A percentile compares a stretch with the other conserved stretches of the same genome.
Evolutionary conservation across 2,113 vertebrate genomes (phyloP).

Genomic region (Grammomys dolichurus): DNA sequence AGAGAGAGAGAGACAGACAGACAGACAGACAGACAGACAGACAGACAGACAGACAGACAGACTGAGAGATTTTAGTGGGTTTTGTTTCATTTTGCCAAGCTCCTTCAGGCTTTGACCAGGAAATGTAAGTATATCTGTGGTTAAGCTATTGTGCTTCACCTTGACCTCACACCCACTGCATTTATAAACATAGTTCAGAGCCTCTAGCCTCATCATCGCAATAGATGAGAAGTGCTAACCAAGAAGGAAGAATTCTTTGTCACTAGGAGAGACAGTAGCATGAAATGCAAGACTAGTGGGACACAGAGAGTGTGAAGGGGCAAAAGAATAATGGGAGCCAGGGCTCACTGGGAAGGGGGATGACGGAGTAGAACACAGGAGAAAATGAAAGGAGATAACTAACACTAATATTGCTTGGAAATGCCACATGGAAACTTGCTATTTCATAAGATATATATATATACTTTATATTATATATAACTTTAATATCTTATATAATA

Average conservation of each 20-base stretch:
- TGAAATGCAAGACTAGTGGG: neutral
- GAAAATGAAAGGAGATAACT: neutral
- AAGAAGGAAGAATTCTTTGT: conserved; percentile 36
- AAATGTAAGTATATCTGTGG: neutral
- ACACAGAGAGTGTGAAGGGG: no score
- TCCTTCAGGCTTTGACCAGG: neutral
- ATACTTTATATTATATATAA: neutral
- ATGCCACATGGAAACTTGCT: neutral
- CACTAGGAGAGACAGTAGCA: neutral
- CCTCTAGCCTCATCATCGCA: neutral
- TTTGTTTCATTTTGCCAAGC: conserved; percentile 5
- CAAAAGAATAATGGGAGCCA: fast-evolving
- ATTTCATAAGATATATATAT: neutral
- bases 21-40: no score
- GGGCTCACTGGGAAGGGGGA: neutral
- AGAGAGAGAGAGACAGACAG: no score
- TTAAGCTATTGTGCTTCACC: conserved; percentile 50
- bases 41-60: no score
- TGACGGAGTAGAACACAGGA: neutral
- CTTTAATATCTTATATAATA: neutral
- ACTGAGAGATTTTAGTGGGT: no score
- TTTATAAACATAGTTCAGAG: conserved; percentile 26
- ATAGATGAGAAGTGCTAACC: conserved; percentile 66
- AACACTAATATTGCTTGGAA: neutral
- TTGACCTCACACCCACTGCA: neutral